Evolutionary conservation across 2,888 invertebrate genomes (phyloP), one percentile per base, ranked within the genome.

Genomic region (Adelognathus sp.): DNA sequence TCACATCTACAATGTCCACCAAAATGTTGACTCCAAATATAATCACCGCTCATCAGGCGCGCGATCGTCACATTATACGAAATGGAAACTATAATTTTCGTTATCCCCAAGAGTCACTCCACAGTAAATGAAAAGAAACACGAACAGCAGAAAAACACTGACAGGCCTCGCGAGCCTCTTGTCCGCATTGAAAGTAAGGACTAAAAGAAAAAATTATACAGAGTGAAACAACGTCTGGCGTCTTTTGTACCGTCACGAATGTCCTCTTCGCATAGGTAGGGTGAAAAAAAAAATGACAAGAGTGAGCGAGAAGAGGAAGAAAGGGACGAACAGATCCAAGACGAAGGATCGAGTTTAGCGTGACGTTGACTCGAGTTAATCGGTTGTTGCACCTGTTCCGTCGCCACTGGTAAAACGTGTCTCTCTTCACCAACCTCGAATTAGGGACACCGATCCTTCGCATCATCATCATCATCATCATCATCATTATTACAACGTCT

Each of bases 311-410:
- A 16, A 50, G 14, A 14, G 44, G 16, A 24, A 14, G 9, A 16
- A n/a, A 39, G 39, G 36, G 52, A 39, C 29, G 41, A n/a, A 54
- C 66, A 63, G 50, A n/a, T n/a, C 50, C 16, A 50, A 29, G 41
- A 31, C 31, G n/a, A 31, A 36, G 72, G 66, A 67, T 67, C 44
- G 50, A 50, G 66, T 66, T 77, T 72, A 56, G 77, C 72, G 72
- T 72, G 67, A 72, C 72, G 76, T 72, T 67, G 60, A 72, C 66
- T 77, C 61, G 52, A 77, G 72, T 71, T 72, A 72, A 72, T 67
- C 66, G 66, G 18, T n/a, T 46, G 66, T 39, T 61, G 61, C 72
- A 77, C 71, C 76, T 77, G 76, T 77, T 77, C 60, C 50, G 58
- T 60, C 50, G 58, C 31, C 27, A 14, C 33, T 7, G 63, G 64